Base-by-base conservation (phyloP, 2,113 vertebrate species). In the Syngnathus typhle region DNA sequence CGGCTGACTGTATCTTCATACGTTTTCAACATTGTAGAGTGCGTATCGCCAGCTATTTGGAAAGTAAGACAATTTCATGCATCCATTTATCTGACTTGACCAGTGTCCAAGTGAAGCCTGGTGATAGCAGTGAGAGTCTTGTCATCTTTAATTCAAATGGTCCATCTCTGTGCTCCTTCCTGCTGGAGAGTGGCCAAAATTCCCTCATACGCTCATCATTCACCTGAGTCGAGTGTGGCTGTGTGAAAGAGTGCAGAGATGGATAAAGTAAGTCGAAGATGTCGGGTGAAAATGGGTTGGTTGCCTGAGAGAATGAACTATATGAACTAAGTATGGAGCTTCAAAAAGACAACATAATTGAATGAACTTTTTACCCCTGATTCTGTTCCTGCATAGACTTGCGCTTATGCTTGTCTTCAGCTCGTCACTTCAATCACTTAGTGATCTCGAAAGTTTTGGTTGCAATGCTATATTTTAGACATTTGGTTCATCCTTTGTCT, bases 91-190 rank as follows among this genome's bases (percentile, higher is more conserved):
- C 74, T 76, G 73, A 64, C 41, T 68, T 71, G n/a, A n/a, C n/a
- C n/a, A n/a, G 19, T 1, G 66, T 75, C 68, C 68, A 16, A 56
- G 0, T n/a, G 62, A 38, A 38, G 68, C 59, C 37, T n/a, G 60
- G 51, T 64, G 65, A 38, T 47, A 58, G 70, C 68, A 32, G 64
- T 64, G 43, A 75, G 70, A 60, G 51, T 71, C 68, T 67, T 75
- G 68, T 80, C 80, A 82, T 84, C 75, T 84, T 79, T 74, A 80
- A 82, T 86, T 84, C 65, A 75, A 80, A 36, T 2, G n/a, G 69
- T 41, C 38, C 69, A 68, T 75, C 60, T 66, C 60, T 75, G 74
- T 65, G 72, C 78, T 69, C 70, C 55, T 54, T 43, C 39, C 72
- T 49, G 41, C n/a, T 46, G 56, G 54, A 60, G 21, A 58, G 16